Evolutionary conservation across 1,140 invertebrate genomes (phyloP), one percentile per base, ranked within the genome.

Genomic region (Sitodiplosis mosellana): DNA sequence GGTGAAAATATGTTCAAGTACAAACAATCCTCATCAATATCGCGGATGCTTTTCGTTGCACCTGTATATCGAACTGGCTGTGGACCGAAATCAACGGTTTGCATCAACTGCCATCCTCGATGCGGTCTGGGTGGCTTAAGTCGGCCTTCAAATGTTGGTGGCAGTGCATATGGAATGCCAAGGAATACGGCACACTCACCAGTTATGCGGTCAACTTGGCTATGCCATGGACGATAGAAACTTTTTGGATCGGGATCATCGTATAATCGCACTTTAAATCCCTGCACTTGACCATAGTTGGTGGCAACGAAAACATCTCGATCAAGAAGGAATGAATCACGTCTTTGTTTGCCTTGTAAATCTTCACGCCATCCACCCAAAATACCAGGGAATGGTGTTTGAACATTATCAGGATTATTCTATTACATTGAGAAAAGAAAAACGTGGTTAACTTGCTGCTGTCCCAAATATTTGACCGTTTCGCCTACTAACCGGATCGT

Each of bases 1-100:
- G 92, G 93, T 19, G 86, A 80, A 65, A 83, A 96, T 37, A 97
- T 77, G 59, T 97, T 97, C 36, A 97, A 70, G 59, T 95, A 96
- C 0, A 97, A 74, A 56, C 92, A 97, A 61, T 97, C 92, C 69
- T 97, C 93, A 58, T 92, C 80, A 59, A 94, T 83, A 56, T 87
- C 80, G 18, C 80, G 72, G 2, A 94, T 75, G 19, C 86, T 86
- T 62, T 84, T 84, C 1, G 80, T 81, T 11, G 77, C 74, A 17
- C 86, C 87, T 0, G 83, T 82, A 55, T 81, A 88, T 20, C 74
- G 63, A 0, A 78, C 75, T 0, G 87, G 87, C 64, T 96, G 91
- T 0, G 91, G 87, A 1, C 85, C 81, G 73, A 86, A 95, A 66
- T 92, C 87, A 22, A 88, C 82, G 0, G 85, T 86, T 65, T 88